phyloP scores from a whole-genome alignment of 2,797 vertebrate species.

The Sebastes aleutianus region DNA sequence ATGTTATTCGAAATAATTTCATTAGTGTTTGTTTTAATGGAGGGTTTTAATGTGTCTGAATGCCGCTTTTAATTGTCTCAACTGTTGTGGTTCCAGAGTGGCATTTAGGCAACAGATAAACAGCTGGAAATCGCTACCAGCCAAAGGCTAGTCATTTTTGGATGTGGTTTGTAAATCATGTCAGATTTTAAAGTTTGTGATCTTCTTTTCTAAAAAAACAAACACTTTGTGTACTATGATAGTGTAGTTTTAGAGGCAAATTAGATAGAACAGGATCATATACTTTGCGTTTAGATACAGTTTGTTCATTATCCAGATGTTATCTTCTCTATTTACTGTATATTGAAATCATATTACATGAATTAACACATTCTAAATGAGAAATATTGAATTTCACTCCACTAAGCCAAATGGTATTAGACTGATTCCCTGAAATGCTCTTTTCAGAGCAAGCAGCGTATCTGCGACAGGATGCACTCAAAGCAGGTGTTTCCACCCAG shows the following conservation, averaged over 20 bases:
- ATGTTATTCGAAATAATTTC: conserved; percentile 34
- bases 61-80: conserved; percentile 32
- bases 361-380: conserved; percentile 15
- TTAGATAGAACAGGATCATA: not conserved
- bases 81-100: conserved; percentile 21
- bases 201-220: not conserved
- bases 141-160: not conserved
- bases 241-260: not conserved
- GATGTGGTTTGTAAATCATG: not conserved
- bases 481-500: conserved; percentile 67
- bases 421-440: conserved; percentile 15
- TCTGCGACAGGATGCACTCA: conserved; percentile 17
- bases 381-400: conserved; percentile 11
- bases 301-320: not conserved
- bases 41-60: conserved; percentile 28
- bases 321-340: not conserved
- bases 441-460: conserved; percentile 7
- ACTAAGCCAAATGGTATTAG: not conserved
- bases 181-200: not conserved
- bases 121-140: conserved; percentile 4
- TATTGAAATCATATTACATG: not conserved
- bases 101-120: conserved; percentile 32
- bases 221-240: not conserved
- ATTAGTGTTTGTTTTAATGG: conserved; percentile 41
- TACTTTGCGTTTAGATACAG: not conserved